A percentile compares a stretch with the other conserved stretches of the same genome.
phyloP scores from a whole-genome alignment of 2,888 invertebrate species.

The Laspeyria flexula region DNA sequence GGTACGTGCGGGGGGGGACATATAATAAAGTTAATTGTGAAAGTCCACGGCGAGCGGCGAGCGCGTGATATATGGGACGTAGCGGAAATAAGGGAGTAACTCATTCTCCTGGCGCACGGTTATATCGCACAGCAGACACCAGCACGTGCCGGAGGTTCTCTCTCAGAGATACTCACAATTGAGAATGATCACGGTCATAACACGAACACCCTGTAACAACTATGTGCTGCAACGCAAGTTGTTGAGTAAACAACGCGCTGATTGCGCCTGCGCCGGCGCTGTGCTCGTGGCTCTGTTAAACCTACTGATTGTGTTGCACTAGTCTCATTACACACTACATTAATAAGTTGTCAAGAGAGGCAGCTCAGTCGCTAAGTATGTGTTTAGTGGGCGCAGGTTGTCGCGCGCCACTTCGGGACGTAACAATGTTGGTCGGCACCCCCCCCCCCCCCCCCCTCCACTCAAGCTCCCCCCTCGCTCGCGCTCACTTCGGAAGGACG shows the following conservation, averaged over 20 bases:
- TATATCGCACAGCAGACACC: not conserved
- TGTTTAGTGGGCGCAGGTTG: not conserved
- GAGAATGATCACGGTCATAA: too few relatives aligned
- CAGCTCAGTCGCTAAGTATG: not conserved
- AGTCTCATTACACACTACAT: too few relatives aligned
- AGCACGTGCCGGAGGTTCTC: not conserved
- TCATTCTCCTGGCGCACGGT: not conserved
- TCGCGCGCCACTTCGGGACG: not conserved
- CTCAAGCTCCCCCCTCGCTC: not conserved
- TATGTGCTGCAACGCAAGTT: too few relatives aligned
- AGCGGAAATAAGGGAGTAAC: constrained; percentile 35
- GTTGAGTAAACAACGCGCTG: too few relatives aligned
- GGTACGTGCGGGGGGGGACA: too few relatives aligned
- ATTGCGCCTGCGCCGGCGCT: too few relatives aligned
- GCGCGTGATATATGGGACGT: constrained; percentile 39
- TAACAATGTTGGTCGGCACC: not conserved
- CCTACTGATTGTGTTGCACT: too few relatives aligned
- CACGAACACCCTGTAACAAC: too few relatives aligned
- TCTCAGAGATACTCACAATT: too few relatives aligned
- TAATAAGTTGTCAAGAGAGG: too few relatives aligned
- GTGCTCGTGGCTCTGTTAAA: too few relatives aligned
- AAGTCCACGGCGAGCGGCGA: constrained; percentile 30
- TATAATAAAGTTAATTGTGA: constrained; percentile 39
- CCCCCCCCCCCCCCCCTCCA: not conserved
- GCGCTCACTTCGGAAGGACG: constrained; percentile 12